Percentiles rank a stretch among this genome's conserved stretches.
Conservation (phyloP, 92 coral and sea anemone genomes). For the Parazoanthus atlanticus region DNA sequence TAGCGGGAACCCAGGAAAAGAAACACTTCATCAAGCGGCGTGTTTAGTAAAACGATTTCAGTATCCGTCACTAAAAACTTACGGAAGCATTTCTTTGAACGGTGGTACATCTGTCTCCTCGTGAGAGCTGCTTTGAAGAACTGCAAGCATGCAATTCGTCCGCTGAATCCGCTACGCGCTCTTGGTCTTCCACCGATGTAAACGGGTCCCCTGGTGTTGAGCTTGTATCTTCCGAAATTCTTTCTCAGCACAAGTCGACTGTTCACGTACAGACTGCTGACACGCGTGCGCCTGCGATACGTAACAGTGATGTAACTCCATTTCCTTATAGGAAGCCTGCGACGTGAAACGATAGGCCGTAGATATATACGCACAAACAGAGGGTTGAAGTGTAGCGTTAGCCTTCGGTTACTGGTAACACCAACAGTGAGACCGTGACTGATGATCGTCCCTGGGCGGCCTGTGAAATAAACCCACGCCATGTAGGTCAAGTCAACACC, state of each 20-base stretch:
- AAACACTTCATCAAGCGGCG: neutral
- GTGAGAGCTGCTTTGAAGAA: conserved; percentile 11
- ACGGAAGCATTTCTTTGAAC: conserved; percentile 34
- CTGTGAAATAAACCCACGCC: conserved; percentile 51
- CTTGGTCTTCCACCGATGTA: conserved; percentile 29
- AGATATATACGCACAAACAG: conserved; percentile 57
- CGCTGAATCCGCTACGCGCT: conserved; percentile 29
- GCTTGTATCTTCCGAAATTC: neutral
- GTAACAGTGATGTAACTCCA: conserved; percentile 75
- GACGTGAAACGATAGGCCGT: conserved; percentile 51
- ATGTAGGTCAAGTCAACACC: conserved; percentile 45
- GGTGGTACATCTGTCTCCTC: conserved; percentile 24
- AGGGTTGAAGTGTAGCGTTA: conserved; percentile 35
- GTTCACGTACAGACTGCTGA: conserved; percentile 58
- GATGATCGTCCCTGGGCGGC: conserved; percentile 59
- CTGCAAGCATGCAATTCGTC: conserved; percentile 34
- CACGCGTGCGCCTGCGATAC: conserved; percentile 57
- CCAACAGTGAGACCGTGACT: conserved; percentile 66
- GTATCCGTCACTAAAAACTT: neutral
- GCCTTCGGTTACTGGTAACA: conserved; percentile 60
- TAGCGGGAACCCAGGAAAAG: neutral
- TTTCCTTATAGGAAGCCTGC: conserved; percentile 43
- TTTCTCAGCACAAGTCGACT: conserved; percentile 17
- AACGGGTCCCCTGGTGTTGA: conserved; percentile 19
- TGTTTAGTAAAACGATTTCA: neutral